These are phyloP conservation scores for Ictalurus punctatus DNA, from an alignment of 2,113 vertebrate species.

Conservation along the genomic window DNA sequence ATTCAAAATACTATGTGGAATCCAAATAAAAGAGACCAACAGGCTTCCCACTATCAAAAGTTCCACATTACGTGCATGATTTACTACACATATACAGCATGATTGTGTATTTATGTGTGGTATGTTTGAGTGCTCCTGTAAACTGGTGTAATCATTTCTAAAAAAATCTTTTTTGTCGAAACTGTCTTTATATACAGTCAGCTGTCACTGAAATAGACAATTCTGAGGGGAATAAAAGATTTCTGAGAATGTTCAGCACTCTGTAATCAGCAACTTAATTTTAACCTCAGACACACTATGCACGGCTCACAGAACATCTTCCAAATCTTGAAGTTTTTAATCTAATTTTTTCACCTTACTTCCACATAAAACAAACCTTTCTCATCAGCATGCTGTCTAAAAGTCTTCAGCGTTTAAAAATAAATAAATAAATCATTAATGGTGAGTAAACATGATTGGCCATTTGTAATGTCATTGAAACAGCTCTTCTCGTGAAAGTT, in stretches of 20 bases:
- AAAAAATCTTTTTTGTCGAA: neutral
- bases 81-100: neutral
- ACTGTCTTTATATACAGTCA: neutral
- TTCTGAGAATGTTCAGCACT: neutral
- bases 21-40: neutral
- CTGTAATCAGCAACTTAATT: neutral
- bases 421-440: neutral
- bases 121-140: neutral
- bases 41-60: neutral
- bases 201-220: neutral
- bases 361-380: neutral
- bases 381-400: neutral
- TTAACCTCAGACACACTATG: neutral
- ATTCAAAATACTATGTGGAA: neutral
- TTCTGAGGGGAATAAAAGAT: neutral
- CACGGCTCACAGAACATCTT: neutral
- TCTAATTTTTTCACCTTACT: neutral
- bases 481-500: neutral
- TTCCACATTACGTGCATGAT: neutral
- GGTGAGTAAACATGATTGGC: neutral
- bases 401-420: neutral
- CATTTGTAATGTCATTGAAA: neutral
- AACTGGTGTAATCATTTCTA: neutral
- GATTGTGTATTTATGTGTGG: neutral
- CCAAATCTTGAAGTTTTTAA: neutral